Percentiles rank a stretch among this genome's conserved stretches.
Evolutionary conservation across 30 jellyfish, hydroid and myxozoan genomes (phyloP).

Genomic region (Sanderia malayensis): DNA sequence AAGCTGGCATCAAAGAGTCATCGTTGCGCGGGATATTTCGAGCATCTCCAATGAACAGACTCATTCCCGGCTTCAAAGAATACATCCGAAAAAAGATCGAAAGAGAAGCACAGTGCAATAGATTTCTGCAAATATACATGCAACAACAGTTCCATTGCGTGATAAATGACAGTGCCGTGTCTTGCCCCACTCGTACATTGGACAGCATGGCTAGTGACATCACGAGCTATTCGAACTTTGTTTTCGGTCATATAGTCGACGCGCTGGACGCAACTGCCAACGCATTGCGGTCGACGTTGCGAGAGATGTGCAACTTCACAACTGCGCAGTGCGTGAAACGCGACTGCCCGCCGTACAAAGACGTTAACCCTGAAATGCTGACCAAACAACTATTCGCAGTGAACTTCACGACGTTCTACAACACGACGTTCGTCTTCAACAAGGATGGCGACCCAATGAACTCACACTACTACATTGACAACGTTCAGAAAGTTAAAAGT

Average conservation of each 20-base stretch:
- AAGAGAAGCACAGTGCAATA: constrained; percentile 42
- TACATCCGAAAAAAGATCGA: constrained; percentile 39
- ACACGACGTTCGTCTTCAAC: constrained; percentile 42
- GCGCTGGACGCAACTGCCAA: constrained; percentile 52
- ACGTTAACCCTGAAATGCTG: constrained; percentile 16
- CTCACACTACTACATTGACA: constrained; percentile 58
- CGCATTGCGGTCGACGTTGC: constrained; percentile 16
- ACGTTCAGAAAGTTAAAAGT: constrained; percentile 38
- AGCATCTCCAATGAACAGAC: constrained; percentile 47
- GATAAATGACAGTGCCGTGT: constrained; percentile 12
- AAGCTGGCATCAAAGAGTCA: constrained; percentile 10
- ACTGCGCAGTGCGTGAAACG: neutral
- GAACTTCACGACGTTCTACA: constrained; percentile 35
- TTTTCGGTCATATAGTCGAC: constrained; percentile 40
- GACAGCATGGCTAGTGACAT: constrained; percentile 24
- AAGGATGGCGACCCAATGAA: constrained; percentile 60
- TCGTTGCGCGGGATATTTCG: constrained; percentile 56
- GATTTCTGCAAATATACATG: constrained; percentile 61
- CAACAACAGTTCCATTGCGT: constrained; percentile 53
- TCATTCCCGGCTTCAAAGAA: constrained; percentile 29
- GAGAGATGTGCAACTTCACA: constrained; percentile 21
- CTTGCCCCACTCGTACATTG: constrained; percentile 24
- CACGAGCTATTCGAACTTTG: constrained; percentile 13
- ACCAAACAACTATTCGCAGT: constrained; percentile 36
- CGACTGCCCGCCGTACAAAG: constrained; percentile 7